These are phyloP conservation scores for Oophaga sylvatica DNA, from an alignment of 2,797 vertebrate species.

Conservation along the genomic window DNA sequence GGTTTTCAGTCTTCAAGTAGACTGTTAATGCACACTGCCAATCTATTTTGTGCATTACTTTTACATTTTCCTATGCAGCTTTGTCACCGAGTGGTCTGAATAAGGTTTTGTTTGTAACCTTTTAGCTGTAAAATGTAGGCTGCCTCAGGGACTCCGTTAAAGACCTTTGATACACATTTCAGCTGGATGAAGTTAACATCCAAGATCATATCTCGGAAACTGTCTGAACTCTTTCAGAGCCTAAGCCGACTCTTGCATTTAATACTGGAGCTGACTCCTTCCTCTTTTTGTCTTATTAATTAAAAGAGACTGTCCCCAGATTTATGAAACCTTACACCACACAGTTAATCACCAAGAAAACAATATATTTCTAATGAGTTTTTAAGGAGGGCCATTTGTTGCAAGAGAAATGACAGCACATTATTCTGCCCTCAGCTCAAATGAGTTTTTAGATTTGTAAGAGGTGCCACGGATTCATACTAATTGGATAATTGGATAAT, in stretches of 20 bases:
- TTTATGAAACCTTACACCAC: not conserved
- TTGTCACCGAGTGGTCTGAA: constrained; percentile 46
- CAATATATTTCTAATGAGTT: not conserved
- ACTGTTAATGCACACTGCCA: constrained; percentile 32
- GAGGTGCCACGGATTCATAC: not conserved
- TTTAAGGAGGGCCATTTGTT: not conserved
- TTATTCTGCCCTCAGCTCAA: not conserved
- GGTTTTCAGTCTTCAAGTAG: constrained; percentile 39
- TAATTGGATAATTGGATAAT: not conserved
- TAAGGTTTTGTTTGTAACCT: constrained; percentile 57
- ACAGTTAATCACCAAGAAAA: not conserved
- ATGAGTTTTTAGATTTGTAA: not conserved
- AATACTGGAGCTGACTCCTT: constrained; percentile 36
- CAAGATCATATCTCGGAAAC: constrained; percentile 49
- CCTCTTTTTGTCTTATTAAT: constrained; percentile 41
- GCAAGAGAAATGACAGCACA: not conserved
- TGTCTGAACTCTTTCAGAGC: constrained; percentile 40
- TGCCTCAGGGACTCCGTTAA: constrained; percentile 49
- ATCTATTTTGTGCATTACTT: constrained; percentile 46
- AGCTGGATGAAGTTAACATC: constrained; percentile 57
- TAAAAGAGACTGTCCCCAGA: constrained; percentile 22
- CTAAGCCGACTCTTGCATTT: not conserved
- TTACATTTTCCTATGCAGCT: constrained; percentile 35
- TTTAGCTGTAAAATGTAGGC: constrained; percentile 52
- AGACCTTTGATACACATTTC: constrained; percentile 55